Percentiles rank a stretch among this genome's conserved stretches.
Conservation (phyloP, 2,797 vertebrate species). For the Adrianichthys oophorus region DNA sequence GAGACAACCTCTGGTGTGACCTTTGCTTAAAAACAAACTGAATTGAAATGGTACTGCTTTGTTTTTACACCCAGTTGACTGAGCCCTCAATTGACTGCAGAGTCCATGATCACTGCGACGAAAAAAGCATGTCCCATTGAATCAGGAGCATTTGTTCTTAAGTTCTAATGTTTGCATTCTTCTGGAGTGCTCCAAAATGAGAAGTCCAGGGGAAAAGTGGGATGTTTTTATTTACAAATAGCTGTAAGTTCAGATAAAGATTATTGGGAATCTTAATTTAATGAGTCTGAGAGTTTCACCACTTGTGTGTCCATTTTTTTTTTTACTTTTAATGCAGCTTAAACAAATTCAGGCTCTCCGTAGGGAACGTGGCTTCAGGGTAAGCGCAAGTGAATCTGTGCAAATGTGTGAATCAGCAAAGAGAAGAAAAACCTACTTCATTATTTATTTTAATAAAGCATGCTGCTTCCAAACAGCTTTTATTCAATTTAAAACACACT, state of each 20-base stretch:
- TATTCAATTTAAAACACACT: too few species aligned
- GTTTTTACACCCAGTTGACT: too few species aligned
- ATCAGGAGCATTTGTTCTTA: slow-evolving; percentile 78
- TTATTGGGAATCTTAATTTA: slow-evolving; percentile 26
- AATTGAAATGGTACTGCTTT: too few species aligned
- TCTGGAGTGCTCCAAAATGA: slow-evolving; percentile 49
- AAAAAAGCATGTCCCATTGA: slow-evolving; percentile 62
- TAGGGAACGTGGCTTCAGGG: slow-evolving; percentile 8
- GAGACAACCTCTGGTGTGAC: too few species aligned
- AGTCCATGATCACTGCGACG: slow-evolving; percentile 62
- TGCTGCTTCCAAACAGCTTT: neutral
- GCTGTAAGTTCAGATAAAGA: slow-evolving; percentile 51
- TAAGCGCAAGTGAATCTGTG: slow-evolving; percentile 8
- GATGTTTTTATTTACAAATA: slow-evolving; percentile 49
- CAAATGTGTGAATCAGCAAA: neutral
- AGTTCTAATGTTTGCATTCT: slow-evolving; percentile 53
- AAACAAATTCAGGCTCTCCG: slow-evolving; percentile 23
- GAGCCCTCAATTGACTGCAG: slow-evolving; percentile 56
- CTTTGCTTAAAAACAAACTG: too few species aligned
- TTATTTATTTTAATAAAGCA: too few species aligned
- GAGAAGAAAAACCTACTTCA: neutral
- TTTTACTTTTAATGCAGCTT: slow-evolving; percentile 35
- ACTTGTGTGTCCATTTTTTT: slow-evolving; percentile 21
- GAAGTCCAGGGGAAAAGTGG: slow-evolving; percentile 31
- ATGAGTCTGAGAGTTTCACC: slow-evolving; percentile 17